Evolutionary conservation across 1,140 invertebrate genomes (phyloP).

Genomic region (Berghia stephanieae): DNA sequence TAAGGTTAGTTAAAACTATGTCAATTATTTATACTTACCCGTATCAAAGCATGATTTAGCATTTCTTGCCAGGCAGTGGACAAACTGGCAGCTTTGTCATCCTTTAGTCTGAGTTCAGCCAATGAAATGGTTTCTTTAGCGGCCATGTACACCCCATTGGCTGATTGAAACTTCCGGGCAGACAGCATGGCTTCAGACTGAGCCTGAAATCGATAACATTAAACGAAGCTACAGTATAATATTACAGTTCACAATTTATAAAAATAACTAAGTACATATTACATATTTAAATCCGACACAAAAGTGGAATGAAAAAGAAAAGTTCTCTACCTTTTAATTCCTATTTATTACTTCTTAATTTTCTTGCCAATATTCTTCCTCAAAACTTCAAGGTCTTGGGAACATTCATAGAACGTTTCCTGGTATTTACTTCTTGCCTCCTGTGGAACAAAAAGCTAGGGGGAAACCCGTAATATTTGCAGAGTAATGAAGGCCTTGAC

Average conservation of each 20-base stretch:
- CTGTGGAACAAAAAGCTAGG: slow-evolving; percentile 66
- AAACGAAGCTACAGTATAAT: not conserved
- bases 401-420: slow-evolving; percentile 84
- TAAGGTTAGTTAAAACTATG: not conserved
- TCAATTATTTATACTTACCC: slow-evolving; percentile 71
- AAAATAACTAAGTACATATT: not conserved
- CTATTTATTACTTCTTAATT: slow-evolving; percentile 88
- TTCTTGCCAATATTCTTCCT: slow-evolving; percentile 85
- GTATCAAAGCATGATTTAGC: slow-evolving; percentile 93
- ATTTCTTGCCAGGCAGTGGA: slow-evolving; percentile 98
- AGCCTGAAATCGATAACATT: too few relatives aligned
- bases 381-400: slow-evolving; percentile 82
- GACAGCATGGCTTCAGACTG: slow-evolving; percentile 87
- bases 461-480: too few relatives aligned
- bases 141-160: slow-evolving; percentile 79
- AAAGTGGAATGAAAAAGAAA: not conserved
- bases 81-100: slow-evolving; percentile 78
- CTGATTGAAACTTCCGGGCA: slow-evolving; percentile 89
- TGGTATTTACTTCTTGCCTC: slow-evolving; percentile 85
- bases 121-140: slow-evolving; percentile 94
- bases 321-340: too few relatives aligned
- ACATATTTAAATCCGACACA: not conserved
- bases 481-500: too few relatives aligned
- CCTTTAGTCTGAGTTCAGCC: slow-evolving; percentile 74
- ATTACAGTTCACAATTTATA: not conserved